These are phyloP conservation scores for Drosophila hawaiiensis DNA, from an alignment of 2,888 invertebrate genomes.

Conservation along the genomic window DNA sequence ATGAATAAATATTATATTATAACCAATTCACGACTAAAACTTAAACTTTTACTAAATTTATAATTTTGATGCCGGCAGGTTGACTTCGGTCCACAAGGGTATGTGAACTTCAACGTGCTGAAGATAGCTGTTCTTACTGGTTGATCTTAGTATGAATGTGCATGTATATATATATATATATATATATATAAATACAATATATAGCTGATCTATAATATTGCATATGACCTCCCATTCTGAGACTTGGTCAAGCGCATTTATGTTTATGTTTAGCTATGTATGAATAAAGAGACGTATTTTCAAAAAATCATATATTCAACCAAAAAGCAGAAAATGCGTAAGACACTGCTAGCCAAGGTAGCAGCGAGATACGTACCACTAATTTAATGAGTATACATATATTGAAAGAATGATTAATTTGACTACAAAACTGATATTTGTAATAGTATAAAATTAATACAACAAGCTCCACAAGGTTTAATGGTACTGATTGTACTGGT, in stretches of 20 bases:
- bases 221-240: background rate
- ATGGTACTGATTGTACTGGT: background rate
- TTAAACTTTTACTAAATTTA: background rate
- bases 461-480: background rate
- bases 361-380: background rate
- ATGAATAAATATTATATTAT: background rate
- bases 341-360: background rate
- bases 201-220: background rate
- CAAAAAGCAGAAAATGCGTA: background rate
- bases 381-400: background rate
- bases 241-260: background rate
- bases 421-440: background rate
- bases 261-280: background rate
- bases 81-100: background rate
- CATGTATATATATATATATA: background rate
- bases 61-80: background rate
- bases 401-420: background rate
- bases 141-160: no score
- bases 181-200: no score
- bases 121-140: no score
- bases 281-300: background rate
- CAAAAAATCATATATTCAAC: background rate
- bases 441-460: background rate
- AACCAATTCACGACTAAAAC: background rate
- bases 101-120: background rate